Percentiles rank a stretch among this genome's conserved stretches.
Conservation (phyloP, 2,797 vertebrate genomes). For the Thaleichthys pacificus region DNA sequence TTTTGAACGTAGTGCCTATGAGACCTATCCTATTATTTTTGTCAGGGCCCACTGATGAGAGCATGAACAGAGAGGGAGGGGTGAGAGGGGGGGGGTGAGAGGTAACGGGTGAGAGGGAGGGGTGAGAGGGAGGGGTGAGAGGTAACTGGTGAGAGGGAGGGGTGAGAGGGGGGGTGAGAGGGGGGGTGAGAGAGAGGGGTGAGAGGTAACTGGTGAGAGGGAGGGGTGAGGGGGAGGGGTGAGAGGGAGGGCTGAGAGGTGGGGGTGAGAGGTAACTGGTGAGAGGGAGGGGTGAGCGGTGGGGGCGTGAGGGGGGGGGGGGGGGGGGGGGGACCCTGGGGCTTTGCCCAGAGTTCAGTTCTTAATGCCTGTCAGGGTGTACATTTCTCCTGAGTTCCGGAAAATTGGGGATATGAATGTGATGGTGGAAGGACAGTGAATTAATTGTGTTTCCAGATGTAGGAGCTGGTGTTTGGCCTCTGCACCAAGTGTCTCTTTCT, state of each 20-base stretch:
- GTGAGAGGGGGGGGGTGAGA: not conserved
- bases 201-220: not conserved
- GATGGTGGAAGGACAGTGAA: conserved; percentile 65
- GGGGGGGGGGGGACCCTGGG: conserved; percentile 40
- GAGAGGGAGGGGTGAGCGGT: not conserved
- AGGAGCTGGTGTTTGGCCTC: conserved; percentile 44
- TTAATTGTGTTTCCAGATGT: conserved; percentile 78
- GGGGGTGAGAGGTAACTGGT: not conserved
- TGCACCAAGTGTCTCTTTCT: conserved; percentile 23
- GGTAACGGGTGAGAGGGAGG: not conserved
- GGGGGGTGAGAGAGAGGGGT: conserved; percentile 10
- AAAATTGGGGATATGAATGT: conserved; percentile 78
- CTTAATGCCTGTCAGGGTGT: conserved; percentile 66
- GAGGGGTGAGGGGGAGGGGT: no score
- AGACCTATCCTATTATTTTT: no score
- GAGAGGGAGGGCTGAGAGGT: not conserved
- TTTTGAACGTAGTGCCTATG: no score
- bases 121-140: not conserved
- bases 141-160: no score
- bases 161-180: conserved; percentile 24
- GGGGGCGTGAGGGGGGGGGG: conserved; percentile 24
- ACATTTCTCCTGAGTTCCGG: conserved; percentile 71
- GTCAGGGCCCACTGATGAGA: not conserved
- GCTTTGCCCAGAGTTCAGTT: conserved; percentile 55
- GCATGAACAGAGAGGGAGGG: not conserved